These are phyloP conservation scores for Phainopepla nitens DNA, from an alignment of 2,113 vertebrate genomes.

Conservation along the genomic window DNA sequence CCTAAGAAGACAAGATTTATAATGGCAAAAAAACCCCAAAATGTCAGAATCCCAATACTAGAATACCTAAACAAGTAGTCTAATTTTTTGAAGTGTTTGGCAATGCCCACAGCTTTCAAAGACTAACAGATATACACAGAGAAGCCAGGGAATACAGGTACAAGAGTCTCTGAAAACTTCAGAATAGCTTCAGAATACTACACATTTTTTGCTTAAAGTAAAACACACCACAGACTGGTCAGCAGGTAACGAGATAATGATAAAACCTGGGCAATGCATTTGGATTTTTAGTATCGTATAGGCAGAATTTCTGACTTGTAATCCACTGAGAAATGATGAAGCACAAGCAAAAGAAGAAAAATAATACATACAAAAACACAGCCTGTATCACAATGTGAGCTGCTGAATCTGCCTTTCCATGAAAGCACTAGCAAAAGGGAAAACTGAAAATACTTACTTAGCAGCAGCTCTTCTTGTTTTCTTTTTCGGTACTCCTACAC, in stretches of 20 bases:
- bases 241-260: neutral
- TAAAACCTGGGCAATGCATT: neutral
- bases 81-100: neutral
- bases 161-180: neutral
- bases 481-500: slow-evolving; percentile 66
- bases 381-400: neutral
- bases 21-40: neutral
- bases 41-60: neutral
- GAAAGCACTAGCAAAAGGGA: neutral
- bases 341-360: neutral
- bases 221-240: neutral
- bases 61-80: neutral
- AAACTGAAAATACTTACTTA: slow-evolving; percentile 78
- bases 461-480: slow-evolving; percentile 86
- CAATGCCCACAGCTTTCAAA: neutral
- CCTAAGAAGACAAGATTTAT: neutral
- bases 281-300: neutral
- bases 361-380: neutral
- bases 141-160: neutral
- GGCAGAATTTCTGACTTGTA: neutral
- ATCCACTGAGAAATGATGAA: neutral
- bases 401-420: neutral
- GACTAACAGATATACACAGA: neutral
- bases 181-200: neutral
- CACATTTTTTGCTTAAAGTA: neutral